phyloP scores from a whole-genome alignment of 2,888 invertebrate species.

The Agriotes lineatus region DNA sequence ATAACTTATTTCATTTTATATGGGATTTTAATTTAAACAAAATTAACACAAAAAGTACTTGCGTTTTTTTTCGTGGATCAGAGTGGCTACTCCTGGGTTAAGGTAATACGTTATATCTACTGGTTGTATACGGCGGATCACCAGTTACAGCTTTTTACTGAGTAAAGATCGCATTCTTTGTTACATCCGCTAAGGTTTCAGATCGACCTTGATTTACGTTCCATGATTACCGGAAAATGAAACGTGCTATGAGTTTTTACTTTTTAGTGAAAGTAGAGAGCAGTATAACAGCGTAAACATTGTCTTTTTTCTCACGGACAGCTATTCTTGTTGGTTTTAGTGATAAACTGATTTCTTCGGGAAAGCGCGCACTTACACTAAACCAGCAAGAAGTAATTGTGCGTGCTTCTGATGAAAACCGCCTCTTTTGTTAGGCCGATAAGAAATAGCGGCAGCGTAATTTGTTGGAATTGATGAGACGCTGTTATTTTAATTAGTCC shows the following conservation, averaged over 20 bases:
- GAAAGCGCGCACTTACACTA: constrained; percentile 28
- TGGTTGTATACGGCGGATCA: no score
- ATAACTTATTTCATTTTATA: no score
- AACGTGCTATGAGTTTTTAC: constrained; percentile 54
- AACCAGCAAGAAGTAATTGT: not conserved
- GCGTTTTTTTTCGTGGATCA: no score
- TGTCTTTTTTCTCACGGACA: constrained; percentile 23
- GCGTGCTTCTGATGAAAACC: constrained; percentile 2
- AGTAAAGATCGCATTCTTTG: not conserved
- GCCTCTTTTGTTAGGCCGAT: not conserved
- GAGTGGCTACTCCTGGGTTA: no score
- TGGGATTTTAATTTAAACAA: no score
- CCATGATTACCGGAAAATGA: constrained; percentile 51
- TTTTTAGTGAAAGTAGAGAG: constrained; percentile 54
- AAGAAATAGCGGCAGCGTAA: not conserved
- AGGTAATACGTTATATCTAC: no score
- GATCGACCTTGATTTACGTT: constrained; percentile 48
- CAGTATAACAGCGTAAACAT: constrained; percentile 33
- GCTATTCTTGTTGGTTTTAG: constrained; percentile 19
- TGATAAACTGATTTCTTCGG: constrained; percentile 35
- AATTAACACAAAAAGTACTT: no score
- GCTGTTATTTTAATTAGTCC: constrained; percentile 4
- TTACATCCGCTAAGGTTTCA: constrained; percentile 19
- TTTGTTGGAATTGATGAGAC: not conserved
- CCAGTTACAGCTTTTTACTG: not conserved